phyloP scores from a whole-genome alignment of 2,113 vertebrate species.

The Tragulus kanchil region DNA sequence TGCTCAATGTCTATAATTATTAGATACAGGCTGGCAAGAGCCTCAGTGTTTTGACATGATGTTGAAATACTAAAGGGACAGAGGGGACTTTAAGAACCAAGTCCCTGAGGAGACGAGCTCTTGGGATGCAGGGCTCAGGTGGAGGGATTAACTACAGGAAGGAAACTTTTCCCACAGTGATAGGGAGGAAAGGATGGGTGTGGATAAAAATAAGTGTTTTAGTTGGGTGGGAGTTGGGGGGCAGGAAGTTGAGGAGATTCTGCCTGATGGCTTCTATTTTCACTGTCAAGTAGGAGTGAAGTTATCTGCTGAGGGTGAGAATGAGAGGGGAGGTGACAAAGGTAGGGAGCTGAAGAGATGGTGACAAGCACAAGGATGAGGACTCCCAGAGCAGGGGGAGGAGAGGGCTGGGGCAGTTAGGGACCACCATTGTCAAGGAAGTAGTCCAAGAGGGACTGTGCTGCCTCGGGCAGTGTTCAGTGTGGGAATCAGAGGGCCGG shows the following conservation, averaged over 20 bases:
- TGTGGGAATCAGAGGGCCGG: background rate
- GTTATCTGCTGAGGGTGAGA: conserved; percentile 43
- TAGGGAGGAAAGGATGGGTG: conserved; percentile 65
- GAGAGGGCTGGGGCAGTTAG: background rate
- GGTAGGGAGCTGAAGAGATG: conserved; percentile 42
- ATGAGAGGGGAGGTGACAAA: conserved; percentile 34
- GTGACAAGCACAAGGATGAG: background rate
- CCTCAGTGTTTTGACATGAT: background rate
- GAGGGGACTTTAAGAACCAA: background rate
- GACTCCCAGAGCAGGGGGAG: background rate
- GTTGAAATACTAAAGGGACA: background rate
- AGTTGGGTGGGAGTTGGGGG: conserved; percentile 1
- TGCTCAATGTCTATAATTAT: background rate
- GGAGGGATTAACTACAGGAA: conserved; percentile 76
- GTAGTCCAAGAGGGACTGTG: background rate
- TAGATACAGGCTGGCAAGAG: background rate
- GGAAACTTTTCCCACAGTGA: conserved; percentile 73
- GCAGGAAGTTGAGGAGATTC: conserved; percentile 72
- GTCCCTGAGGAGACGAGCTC: conserved; percentile 40
- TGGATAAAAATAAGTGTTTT: conserved; percentile 76
- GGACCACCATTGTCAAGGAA: conserved; percentile 15
- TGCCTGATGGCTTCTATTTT: conserved; percentile 69
- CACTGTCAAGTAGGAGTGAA: conserved; percentile 74
- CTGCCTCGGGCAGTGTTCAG: background rate
- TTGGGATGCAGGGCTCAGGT: conserved; percentile 69